Base-by-base conservation (phyloP, 2,888 invertebrate genomes). In the Drosophila atripex region DNA sequence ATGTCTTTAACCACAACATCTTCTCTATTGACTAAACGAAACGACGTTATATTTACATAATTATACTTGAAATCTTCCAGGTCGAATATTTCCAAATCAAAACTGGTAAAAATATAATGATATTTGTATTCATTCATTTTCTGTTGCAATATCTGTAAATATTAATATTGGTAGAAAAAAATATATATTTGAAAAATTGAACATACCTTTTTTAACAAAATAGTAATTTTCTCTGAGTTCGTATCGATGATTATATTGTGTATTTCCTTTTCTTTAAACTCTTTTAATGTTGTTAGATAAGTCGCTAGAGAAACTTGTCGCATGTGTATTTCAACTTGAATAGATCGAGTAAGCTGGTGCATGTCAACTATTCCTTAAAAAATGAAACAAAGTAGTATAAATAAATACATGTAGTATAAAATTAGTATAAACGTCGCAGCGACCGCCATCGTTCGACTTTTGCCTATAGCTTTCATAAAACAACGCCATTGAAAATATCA, bases 31-130 rank as follows among this genome's bases (percentile, higher is more conserved):
- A 97, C 96, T 74, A 98, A 92, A 51, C 98, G 93, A 93, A 97
- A 98, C 1, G 97, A 97, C 25, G 97, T 98, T 92, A 98, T 97
- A 91, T 98, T 98, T 39, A 98, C 97, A 57, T 96, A 95, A 90
- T 98, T 98, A 92, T 98, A 97, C 90, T 96, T 97, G 92, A 98
- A 98, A 90, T 97, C 97, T 91, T 97, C 97, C 72, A 97, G 92
- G 88, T 97, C 97, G 86, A 96, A 97, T 12, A 96, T 94, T 89
- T 97, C 97, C 90, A 97, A 94, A 52, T 95, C 95, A 75, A 96
- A 93, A 75, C 96, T 94, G 23, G 96, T 96, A 86, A 96, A 95
- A 70, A 96, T 93, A 91, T 96, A 97, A 90, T 97, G 96, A 89
- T 96, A 96, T 89, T 95, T 95, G 91, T 95, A 96, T 89, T 96